phyloP scores from a whole-genome alignment of 2,888 invertebrate genomes.

The Bibio marci region DNA sequence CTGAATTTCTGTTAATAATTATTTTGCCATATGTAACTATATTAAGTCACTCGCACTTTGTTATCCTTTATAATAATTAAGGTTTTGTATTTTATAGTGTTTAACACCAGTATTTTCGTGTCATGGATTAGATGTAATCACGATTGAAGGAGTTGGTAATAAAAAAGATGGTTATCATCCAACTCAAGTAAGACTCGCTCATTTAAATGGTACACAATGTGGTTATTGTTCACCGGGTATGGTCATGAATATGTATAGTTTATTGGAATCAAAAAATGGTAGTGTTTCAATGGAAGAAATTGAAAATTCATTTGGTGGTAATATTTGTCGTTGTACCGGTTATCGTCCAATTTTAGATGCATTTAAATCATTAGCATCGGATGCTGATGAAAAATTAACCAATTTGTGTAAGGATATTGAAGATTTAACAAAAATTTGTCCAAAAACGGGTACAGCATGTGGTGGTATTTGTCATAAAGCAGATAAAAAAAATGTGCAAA shows the following conservation, averaged over 20 bases:
- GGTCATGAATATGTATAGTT: constrained; percentile 26
- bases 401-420: constrained; percentile 24
- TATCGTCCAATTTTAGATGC: constrained; percentile 63
- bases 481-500: constrained; percentile 17
- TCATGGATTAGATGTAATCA: constrained; percentile 44
- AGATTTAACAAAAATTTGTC: constrained; percentile 23
- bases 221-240: constrained; percentile 57
- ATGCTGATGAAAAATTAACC: constrained; percentile 31
- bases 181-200: constrained; percentile 38
- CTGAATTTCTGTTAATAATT: too few species aligned
- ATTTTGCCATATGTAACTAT: neutral
- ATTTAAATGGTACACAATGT: constrained; percentile 45
- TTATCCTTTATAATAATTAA: neutral
- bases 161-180: constrained; percentile 40
- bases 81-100: constrained; percentile 5
- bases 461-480: constrained; percentile 21
- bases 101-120: constrained; percentile 24
- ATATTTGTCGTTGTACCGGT: constrained; percentile 67
- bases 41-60: neutral
- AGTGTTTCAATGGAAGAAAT: constrained; percentile 42
- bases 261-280: constrained; percentile 32
- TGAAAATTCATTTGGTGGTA: constrained; percentile 60
- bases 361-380: constrained; percentile 53
- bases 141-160: constrained; percentile 49
- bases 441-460: constrained; percentile 25